A percentile compares a stretch with the other conserved stretches of the same genome.
Evolutionary conservation across 2,797 vertebrate species (phyloP).

Genomic region (Acrossocheilus fasciatus): DNA sequence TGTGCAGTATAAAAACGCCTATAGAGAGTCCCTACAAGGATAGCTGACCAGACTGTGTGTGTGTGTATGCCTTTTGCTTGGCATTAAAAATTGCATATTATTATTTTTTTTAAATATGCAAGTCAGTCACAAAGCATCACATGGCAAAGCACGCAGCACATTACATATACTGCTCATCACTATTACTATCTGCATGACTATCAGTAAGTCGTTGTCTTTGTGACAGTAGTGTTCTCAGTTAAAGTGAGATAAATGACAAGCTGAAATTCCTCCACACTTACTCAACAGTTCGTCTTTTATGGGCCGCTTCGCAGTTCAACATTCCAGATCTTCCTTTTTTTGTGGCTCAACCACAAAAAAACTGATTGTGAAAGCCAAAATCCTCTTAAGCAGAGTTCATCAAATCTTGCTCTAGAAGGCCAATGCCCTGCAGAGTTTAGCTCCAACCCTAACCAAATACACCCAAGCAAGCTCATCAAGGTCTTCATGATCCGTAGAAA

Average conservation of each 20-base stretch:
- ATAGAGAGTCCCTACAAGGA: too few species aligned
- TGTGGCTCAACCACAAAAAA: background rate
- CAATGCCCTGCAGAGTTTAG: too few species aligned
- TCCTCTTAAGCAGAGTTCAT: background rate
- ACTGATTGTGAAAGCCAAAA: background rate
- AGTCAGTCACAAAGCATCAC: slow-evolving; percentile 32
- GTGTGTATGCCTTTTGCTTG: too few species aligned
- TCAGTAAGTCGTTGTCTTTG: slow-evolving; percentile 33
- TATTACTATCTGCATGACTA: slow-evolving; percentile 5
- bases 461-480: too few species aligned
- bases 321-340: slow-evolving; percentile 25
- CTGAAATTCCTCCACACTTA: slow-evolving; percentile 62
- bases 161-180: slow-evolving; percentile 10
- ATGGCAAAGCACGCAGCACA: slow-evolving; percentile 55
- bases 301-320: background rate
- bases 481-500: too few species aligned
- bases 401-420: too few species aligned
- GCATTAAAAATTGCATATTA: too few species aligned
- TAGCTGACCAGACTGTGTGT: too few species aligned
- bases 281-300: slow-evolving; percentile 18
- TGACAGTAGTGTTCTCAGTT: slow-evolving; percentile 24
- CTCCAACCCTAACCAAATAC: too few species aligned
- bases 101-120: background rate
- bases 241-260: slow-evolving; percentile 48
- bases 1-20: too few species aligned